These are phyloP conservation scores for Eudasyphora cyanicolor DNA, from an alignment of 2,888 invertebrate species.

Conservation along the genomic window DNA sequence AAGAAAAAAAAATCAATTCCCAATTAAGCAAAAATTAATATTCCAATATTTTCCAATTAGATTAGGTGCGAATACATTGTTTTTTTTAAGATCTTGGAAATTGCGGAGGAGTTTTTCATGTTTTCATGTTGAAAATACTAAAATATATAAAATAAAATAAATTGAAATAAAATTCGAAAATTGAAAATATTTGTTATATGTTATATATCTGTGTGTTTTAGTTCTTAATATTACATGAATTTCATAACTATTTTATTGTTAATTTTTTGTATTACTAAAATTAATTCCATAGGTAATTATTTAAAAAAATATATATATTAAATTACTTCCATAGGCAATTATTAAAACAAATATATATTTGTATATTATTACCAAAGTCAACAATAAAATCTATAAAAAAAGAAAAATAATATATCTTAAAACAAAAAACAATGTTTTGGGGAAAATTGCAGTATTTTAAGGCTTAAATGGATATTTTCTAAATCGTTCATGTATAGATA, in stretches of 20 bases:
- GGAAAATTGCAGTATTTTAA: constrained; percentile 16
- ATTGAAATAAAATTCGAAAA: no score
- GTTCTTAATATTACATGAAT: constrained; percentile 50
- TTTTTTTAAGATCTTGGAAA: constrained; percentile 7
- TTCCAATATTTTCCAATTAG: neutral
- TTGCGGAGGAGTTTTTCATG: constrained; percentile 10
- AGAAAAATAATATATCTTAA: neutral
- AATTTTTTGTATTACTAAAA: constrained; percentile 3
- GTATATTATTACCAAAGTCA: constrained; percentile 15
- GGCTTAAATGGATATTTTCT: neutral
- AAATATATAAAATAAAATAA: neutral
- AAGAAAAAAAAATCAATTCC: neutral
- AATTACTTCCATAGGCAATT: neutral
- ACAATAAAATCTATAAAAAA: constrained; percentile 31
- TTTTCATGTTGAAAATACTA: neutral
- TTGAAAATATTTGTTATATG: no score
- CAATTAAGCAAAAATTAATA: neutral
- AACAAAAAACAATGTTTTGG: neutral
- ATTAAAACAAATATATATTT: no score
- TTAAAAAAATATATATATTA: no score
- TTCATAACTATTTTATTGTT: constrained; percentile 46
- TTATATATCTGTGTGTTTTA: constrained; percentile 34
- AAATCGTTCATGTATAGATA: neutral
- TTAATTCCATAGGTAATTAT: neutral
- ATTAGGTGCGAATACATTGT: neutral